Evolutionary conservation across 53 echinoderm and acorn worm species (phyloP).

Genomic region (Astropecten irregularis): DNA sequence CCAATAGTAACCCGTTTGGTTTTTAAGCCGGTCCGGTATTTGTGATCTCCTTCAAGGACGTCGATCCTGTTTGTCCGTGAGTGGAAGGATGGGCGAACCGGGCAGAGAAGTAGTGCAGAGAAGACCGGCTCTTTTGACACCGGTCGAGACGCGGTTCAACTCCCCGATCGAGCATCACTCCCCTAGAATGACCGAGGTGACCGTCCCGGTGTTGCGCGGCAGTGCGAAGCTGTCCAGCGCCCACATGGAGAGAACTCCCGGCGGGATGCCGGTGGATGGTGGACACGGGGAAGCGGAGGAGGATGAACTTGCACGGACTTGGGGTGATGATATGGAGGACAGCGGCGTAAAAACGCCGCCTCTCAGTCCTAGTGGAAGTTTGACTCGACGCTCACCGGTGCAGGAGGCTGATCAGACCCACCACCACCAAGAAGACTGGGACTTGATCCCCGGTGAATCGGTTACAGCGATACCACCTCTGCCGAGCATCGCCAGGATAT

Average conservation of each 20-base stretch:
- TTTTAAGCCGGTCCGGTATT: too few species aligned
- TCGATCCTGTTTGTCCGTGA: too few species aligned
- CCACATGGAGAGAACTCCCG: conserved; percentile 6
- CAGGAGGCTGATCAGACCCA: not conserved
- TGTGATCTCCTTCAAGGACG: too few species aligned
- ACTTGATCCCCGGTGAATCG: not conserved
- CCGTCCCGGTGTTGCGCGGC: not conserved
- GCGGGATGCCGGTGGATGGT: too few species aligned
- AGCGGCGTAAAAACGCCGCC: not conserved
- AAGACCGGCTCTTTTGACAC: not conserved
- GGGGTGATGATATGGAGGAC: not conserved
- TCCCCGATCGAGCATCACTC: not conserved
- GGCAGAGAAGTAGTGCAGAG: not conserved
- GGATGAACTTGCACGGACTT: too few species aligned
- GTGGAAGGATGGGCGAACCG: conserved; percentile 5
- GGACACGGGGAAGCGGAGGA: too few species aligned
- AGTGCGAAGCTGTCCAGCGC: conserved; percentile 9
- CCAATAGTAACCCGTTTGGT: too few species aligned
- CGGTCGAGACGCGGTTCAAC: not conserved
- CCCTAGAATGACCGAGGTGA: not conserved
- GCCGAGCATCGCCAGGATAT: conserved; percentile 4
- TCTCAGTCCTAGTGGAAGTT: not conserved
- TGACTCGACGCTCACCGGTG: not conserved
- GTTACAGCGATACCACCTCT: not conserved
- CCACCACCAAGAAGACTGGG: not conserved